Evolutionary conservation across 35 echinoderm and acorn worm genomes (phyloP).

Genomic region (Apostichopus californicus): DNA sequence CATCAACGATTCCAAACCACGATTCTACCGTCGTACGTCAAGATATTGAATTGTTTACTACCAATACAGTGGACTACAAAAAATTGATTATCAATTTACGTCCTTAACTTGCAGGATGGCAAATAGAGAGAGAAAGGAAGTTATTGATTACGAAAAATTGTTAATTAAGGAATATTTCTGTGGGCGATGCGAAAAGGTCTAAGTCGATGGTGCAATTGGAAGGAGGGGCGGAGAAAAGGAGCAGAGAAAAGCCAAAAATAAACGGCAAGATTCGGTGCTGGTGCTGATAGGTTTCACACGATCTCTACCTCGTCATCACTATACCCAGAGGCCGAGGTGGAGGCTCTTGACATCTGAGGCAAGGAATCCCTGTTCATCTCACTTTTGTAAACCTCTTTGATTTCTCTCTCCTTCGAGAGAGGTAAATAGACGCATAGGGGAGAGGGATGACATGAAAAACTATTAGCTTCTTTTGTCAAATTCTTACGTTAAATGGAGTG

Average conservation of each 20-base stretch:
- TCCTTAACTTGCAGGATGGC: too few relatives aligned
- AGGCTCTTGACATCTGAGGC: conserved; percentile 63
- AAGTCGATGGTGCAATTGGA: background rate
- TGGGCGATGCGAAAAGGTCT: background rate
- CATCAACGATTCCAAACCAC: background rate
- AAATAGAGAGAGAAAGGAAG: background rate
- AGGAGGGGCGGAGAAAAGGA: background rate
- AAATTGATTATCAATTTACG: background rate
- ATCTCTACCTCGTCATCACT: conserved; percentile 68
- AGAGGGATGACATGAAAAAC: background rate
- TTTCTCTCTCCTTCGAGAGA: conserved; percentile 66
- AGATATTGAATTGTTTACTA: background rate
- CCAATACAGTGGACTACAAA: too few relatives aligned
- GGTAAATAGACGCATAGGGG: background rate
- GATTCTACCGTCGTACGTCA: background rate
- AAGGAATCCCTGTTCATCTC: conserved; percentile 42
- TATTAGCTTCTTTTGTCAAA: too few relatives aligned
- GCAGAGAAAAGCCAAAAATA: background rate
- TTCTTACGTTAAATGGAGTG: too few relatives aligned
- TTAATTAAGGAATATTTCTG: background rate
- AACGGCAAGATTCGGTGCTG: background rate
- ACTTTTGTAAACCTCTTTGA: conserved; percentile 75
- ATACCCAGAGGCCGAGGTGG: conserved; percentile 53
- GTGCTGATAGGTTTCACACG: background rate
- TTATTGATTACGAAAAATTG: background rate